phyloP scores from a whole-genome alignment of 2,888 invertebrate genomes.

The Ceraclea dissimilis region DNA sequence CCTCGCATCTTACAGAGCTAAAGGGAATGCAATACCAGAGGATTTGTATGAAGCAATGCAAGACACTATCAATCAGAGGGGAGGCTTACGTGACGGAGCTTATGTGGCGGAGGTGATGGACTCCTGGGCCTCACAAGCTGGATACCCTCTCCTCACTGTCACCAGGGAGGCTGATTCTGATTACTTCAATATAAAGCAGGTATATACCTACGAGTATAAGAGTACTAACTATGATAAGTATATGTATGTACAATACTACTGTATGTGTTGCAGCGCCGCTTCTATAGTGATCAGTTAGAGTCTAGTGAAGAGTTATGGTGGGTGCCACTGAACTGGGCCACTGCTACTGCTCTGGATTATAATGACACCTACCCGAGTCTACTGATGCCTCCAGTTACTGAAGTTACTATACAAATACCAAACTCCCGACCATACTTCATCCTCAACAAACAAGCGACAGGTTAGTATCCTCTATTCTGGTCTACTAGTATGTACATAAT shows the following conservation, averaged over 20 bases:
- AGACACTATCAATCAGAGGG: slow-evolving; percentile 30
- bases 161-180: background rate
- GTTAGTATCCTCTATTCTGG: background rate
- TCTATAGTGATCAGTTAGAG: no score
- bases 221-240: background rate
- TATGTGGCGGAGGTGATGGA: slow-evolving; percentile 55
- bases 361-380: background rate
- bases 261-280: no score
- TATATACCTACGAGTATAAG: slow-evolving; percentile 28
- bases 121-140: slow-evolving; percentile 68
- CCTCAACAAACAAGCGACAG: background rate
- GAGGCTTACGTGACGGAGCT: slow-evolving; percentile 30
- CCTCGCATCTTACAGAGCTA: no score
- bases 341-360: background rate
- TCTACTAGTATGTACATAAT: no score
- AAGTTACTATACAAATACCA: background rate
- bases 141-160: slow-evolving; percentile 65
- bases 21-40: slow-evolving; percentile 33
- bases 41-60: slow-evolving; percentile 32
- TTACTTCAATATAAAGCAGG: slow-evolving; percentile 35
- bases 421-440: background rate
- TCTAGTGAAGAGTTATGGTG: background rate
- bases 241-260: no score
- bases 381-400: background rate
- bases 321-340: background rate